Percentiles rank a stretch among this genome's conserved stretches.
These are phyloP conservation scores for Peromyscus aztecus DNA, from an alignment of 2,797 vertebrate genomes.

Conservation along the genomic window DNA sequence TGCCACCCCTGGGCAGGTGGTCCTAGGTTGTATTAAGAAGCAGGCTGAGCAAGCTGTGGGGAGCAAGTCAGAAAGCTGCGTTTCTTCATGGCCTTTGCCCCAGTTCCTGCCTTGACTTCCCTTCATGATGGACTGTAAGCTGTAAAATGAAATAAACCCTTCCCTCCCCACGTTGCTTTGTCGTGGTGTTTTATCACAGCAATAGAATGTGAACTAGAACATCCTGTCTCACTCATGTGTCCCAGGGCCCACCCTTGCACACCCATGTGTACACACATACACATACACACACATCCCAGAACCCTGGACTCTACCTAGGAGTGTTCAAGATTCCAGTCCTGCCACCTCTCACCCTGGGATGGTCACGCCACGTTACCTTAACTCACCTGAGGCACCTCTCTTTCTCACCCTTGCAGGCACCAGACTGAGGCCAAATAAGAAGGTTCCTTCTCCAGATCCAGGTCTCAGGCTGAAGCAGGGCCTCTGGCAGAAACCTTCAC, in stretches of 20 bases:
- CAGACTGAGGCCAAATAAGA: background rate
- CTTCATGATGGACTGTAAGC: background rate
- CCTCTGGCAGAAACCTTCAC: background rate
- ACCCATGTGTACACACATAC: background rate
- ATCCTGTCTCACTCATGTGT: no score
- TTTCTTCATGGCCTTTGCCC: background rate
- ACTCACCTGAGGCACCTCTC: background rate
- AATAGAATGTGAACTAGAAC: background rate
- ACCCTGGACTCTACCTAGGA: background rate
- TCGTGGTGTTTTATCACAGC: background rate
- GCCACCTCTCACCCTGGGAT: background rate
- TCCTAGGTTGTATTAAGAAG: background rate
- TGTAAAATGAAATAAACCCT: background rate
- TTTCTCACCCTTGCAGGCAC: background rate
- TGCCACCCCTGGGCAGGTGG: background rate
- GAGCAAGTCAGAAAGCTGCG: background rate
- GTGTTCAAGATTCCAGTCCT: background rate
- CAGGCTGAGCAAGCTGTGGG: background rate
- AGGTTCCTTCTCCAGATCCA: background rate
- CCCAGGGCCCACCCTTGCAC: background rate
- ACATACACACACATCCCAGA: background rate
- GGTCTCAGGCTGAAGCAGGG: background rate
- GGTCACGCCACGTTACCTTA: background rate
- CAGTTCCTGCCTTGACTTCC: background rate
- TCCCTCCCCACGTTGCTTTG: background rate